These are phyloP conservation scores for Ciconia stormi DNA, from an alignment of 2,113 vertebrate species.

Conservation along the genomic window DNA sequence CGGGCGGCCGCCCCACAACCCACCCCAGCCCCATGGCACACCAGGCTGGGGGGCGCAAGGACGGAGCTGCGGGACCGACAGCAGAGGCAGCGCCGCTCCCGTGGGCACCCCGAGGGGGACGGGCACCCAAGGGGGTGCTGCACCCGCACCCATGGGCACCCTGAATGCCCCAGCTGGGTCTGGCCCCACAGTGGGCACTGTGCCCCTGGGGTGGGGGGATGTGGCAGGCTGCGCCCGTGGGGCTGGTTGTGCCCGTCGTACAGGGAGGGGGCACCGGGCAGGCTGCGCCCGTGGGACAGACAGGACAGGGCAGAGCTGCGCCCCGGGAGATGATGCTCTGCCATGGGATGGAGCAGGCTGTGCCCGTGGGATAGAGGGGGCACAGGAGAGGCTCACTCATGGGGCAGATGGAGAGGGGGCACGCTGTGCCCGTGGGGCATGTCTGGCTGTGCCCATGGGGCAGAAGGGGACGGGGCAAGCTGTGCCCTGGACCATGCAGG, in stretches of 20 bases:
- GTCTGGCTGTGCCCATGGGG: background rate
- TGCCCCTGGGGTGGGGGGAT: background rate
- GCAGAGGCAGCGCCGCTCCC: background rate
- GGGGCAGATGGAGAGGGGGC: background rate
- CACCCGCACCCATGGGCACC: rapidly evolving
- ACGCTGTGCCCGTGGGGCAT: background rate
- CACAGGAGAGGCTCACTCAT: background rate
- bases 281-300: background rate
- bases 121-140: background rate
- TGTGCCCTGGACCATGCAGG: background rate
- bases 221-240: background rate
- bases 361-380: background rate
- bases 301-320: background rate
- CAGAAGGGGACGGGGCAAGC: background rate
- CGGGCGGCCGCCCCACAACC: constrained; percentile 25
- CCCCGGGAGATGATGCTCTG: background rate
- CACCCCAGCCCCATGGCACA: constrained; percentile 18
- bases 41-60: background rate
- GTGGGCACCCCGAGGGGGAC: background rate
- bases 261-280: background rate
- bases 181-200: background rate
- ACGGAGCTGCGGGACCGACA: background rate
- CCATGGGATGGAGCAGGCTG: background rate
- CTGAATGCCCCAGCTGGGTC: background rate
- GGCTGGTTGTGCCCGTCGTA: background rate